Evolutionary conservation across 2,113 vertebrate species (phyloP), one percentile per base, ranked within the genome.

Genomic region (Trematocara variabile): DNA sequence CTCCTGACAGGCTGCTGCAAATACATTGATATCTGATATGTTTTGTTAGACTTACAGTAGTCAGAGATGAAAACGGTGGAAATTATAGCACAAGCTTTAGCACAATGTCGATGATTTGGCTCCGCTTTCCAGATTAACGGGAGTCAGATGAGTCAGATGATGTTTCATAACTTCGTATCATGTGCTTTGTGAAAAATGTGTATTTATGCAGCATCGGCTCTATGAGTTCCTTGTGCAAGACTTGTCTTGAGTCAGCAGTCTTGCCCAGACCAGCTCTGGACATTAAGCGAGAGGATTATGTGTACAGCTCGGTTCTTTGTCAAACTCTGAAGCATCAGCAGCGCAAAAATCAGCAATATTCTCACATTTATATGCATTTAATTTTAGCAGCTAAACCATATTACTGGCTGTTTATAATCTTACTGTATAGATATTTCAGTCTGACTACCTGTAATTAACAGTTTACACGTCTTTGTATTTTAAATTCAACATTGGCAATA

Each of bases 131-230:
- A 63, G 78, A 82, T 83, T 50, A 84, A 83, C 77, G 8, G 14
- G 20, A 78, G 70, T 80, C 80, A 28, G 54, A 86, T 85, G 85
- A 55, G 79, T 77, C 81, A 34, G 60, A 88, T 87, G 86, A 77
- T 85, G n/a, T 80, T 79, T 85, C 30, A 68, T 77, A 83, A 83
- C 48, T 11, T 39, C 14, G 80, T 41, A 60, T 92, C 91, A 88
- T 92, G 89, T 81, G 88, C 53, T 80, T 78, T 46, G 22, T 60
- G 50, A 83, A 58, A 50, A 81, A 33, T 55, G 13, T 20, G 37
- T 33, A 75, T 75, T n/a, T 13, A 60, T 81, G 50, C 25, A 12
- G n/a, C 73, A 84, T 34, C 30, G 1, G 39, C 75, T 86, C 81
- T 65, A 60, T 80, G 56, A 56, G 37, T 30, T 50, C 8, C 8